These are phyloP conservation scores for Trissoscelio sp. DNA, from an alignment of 2,888 invertebrate genomes.

Conservation along the genomic window DNA sequence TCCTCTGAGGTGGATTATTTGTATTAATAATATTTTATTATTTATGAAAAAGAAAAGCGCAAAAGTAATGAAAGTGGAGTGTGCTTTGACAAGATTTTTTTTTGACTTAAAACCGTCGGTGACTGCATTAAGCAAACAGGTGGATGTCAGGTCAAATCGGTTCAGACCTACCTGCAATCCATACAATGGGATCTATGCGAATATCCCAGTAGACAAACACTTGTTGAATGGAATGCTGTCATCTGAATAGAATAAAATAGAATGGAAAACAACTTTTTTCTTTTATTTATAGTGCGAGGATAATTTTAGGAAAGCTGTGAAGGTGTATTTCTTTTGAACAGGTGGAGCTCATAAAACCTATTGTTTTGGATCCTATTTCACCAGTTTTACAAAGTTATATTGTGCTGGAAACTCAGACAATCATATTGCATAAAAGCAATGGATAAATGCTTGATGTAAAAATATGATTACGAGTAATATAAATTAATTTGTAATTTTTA, in stretches of 20 bases:
- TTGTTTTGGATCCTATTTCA: background rate
- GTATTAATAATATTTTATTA: slow-evolving; percentile 24
- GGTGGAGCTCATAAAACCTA: slow-evolving; percentile 10
- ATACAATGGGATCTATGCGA: slow-evolving; percentile 44
- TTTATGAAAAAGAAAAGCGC: slow-evolving; percentile 34
- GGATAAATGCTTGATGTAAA: no score
- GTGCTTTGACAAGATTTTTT: slow-evolving; percentile 27
- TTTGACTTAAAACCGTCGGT: slow-evolving; percentile 22
- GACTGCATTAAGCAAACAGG: slow-evolving; percentile 49
- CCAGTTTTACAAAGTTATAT: background rate
- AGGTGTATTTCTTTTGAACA: slow-evolving; percentile 1
- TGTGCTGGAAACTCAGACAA: no score
- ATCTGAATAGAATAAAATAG: background rate
- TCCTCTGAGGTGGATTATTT: slow-evolving; percentile 30
- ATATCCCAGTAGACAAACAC: slow-evolving; percentile 38
- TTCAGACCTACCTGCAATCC: slow-evolving; percentile 37
- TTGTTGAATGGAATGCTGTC: slow-evolving; percentile 45
- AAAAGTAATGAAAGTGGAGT: background rate
- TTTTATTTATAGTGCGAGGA: slow-evolving; percentile 21
- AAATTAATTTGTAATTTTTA: no score
- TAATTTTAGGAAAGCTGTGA: slow-evolving; percentile 3
- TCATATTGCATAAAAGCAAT: no score
- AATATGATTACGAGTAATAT: no score
- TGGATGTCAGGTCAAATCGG: slow-evolving; percentile 51
- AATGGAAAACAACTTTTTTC: no score